Base-by-base conservation (phyloP, 92 coral and sea anemone genomes). In the Isaurus tuberculatus region DNA sequence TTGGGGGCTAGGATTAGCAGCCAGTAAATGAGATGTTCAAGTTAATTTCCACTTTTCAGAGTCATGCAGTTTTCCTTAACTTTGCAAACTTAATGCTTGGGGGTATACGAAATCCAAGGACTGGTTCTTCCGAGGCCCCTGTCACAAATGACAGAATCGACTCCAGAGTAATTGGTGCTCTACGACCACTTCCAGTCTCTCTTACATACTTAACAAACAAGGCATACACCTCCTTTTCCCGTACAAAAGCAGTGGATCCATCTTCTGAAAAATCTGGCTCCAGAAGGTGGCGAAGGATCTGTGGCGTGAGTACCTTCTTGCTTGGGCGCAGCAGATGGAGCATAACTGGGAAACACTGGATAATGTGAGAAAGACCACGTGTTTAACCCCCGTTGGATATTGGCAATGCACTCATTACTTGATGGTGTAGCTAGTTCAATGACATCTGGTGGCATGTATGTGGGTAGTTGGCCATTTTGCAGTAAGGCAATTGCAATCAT, bases 101-200 rank as follows among this genome's bases (percentile, higher is more conserved):
- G 63, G 66, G 86, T 17, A 91, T 79, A 28, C 27, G 74, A 85
- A 92, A 90, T 31, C 93, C 96, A 15, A 87, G 93, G 19, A 86
- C 91, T 75, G 93, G 91, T 58, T 92, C 90, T 68, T 89, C 95
- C 71, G 91, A 73, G 37, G 91, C 90, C 13, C 93, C 93, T 20
- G 92, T 88, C 9, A 67, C 89, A 86, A 92, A 90, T 33, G 73
- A 51, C 19, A 89, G 79, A 73, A 87, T 27, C 32, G 86, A 73
- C 31, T 75, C 83, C 78, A 88, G 75, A 53, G 86, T 83, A 13
- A 91, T 36, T 75, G 90, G 84, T 37, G 61, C 89, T 84, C 92
- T 83, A 28, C 91, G 85, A 20, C 89, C 91, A 88, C 92, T 90
- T 30, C 83, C 88, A 34, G 72, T 88, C 84, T 92, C 87, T 70